Evolutionary conservation across 2,888 invertebrate genomes (phyloP).

Genomic region (Tuta absoluta): DNA sequence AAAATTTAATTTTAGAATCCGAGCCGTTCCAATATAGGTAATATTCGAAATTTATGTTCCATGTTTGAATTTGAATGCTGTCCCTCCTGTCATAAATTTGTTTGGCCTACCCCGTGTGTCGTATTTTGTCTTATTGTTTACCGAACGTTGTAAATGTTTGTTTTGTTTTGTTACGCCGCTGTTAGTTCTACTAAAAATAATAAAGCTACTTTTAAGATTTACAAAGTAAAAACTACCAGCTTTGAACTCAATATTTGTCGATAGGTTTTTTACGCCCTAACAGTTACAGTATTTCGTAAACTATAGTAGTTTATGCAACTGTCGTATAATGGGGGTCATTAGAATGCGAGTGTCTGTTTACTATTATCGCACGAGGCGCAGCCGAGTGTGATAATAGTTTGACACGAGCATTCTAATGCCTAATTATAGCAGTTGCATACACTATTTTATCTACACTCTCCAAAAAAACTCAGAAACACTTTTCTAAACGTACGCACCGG

Average conservation of each 20-base stretch:
- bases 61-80: slow-evolving; percentile 65
- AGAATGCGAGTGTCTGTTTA: too few relatives aligned
- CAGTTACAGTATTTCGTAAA: too few relatives aligned
- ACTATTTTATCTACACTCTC: too few relatives aligned
- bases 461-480: too few relatives aligned
- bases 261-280: not conserved
- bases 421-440: too few relatives aligned
- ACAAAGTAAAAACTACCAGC: not conserved
- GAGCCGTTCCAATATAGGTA: slow-evolving; percentile 77
- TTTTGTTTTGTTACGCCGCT: slow-evolving; percentile 9
- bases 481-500: too few relatives aligned
- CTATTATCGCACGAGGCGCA: too few relatives aligned
- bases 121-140: slow-evolving; percentile 35
- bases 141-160: slow-evolving; percentile 34
- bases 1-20: slow-evolving; percentile 80
- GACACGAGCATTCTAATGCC: too few relatives aligned
- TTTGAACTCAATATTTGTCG: not conserved
- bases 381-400: too few relatives aligned
- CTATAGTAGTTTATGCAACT: too few relatives aligned
- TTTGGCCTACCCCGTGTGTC: slow-evolving; percentile 40
- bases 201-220: not conserved
- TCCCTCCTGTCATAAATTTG: slow-evolving; percentile 52
- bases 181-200: not conserved
- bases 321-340: too few relatives aligned
- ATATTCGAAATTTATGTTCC: slow-evolving; percentile 77